Conservation (phyloP, 2,888 invertebrate genomes). For the Morinoia aosen region DNA sequence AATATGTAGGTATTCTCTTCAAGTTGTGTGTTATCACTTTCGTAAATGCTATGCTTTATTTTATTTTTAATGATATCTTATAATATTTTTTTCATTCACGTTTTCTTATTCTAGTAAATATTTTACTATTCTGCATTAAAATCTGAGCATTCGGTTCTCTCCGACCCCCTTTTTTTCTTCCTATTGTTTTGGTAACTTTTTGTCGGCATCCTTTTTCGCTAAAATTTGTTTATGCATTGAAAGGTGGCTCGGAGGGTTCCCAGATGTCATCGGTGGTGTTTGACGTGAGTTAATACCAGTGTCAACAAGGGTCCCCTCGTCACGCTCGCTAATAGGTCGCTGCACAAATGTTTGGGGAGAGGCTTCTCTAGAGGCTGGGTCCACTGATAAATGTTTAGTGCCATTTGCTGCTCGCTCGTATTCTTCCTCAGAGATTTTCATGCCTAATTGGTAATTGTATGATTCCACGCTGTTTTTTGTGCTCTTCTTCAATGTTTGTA, state of each 20-base stretch:
- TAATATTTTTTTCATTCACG: too few species aligned
- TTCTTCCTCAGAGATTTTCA: background rate
- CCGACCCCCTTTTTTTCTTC: too few species aligned
- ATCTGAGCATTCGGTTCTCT: too few species aligned
- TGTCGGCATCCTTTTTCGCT: too few species aligned
- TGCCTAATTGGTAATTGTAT: background rate
- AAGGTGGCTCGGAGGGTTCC: background rate
- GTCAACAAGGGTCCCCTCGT: conserved; percentile 9
- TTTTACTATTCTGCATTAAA: too few species aligned
- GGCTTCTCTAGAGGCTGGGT: background rate
- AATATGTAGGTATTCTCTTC: too few species aligned
- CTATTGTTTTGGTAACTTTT: too few species aligned
- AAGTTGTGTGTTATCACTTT: too few species aligned
- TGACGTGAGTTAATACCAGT: background rate
- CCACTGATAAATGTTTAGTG: background rate
- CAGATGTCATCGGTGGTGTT: background rate
- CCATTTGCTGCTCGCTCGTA: background rate
- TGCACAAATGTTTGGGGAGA: conserved; percentile 12
- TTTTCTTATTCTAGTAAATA: too few species aligned
- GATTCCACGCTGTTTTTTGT: background rate
- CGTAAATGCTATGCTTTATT: too few species aligned
- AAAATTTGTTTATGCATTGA: background rate
- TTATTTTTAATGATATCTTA: too few species aligned
- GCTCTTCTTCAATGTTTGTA: background rate
- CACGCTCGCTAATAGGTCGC: conserved; percentile 2